Evolutionary conservation across 1,140 invertebrate genomes (phyloP).

Genomic region (Meloidogyne hapla): DNA sequence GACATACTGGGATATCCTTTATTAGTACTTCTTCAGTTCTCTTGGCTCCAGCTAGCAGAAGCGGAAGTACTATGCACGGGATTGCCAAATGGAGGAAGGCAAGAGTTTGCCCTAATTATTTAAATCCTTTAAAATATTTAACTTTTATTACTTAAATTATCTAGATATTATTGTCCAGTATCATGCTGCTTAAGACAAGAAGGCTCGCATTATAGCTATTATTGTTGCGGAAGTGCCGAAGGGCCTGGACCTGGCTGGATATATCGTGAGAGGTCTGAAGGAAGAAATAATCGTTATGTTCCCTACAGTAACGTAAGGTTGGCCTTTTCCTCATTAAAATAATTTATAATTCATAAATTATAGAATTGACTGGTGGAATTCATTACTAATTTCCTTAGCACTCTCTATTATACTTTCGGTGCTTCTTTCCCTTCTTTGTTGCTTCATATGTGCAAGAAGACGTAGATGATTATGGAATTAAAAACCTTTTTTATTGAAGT

Average conservation of each 20-base stretch:
- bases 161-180: conserved; percentile 9
- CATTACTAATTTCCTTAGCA: conserved; percentile 13
- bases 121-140: too few species aligned
- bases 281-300: background rate
- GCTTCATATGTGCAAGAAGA: conserved; percentile 18
- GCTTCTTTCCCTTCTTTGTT: conserved; percentile 22
- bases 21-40: background rate
- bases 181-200: conserved; percentile 20
- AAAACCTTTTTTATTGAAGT: background rate
- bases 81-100: conserved; percentile 18
- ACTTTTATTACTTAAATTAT: background rate
- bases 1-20: background rate
- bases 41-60: background rate
- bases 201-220: background rate
- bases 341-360: background rate
- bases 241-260: background rate
- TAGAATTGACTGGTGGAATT: conserved; percentile 28
- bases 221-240: conserved; percentile 15
- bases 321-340: background rate
- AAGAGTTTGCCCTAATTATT: background rate
- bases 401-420: conserved; percentile 23
- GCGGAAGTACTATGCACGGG: conserved; percentile 8
- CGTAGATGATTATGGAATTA: background rate
- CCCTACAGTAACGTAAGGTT: background rate
- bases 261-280: background rate